Conservation (phyloP, 2,113 vertebrate genomes). For the Aspiorhynchus laticeps region DNA sequence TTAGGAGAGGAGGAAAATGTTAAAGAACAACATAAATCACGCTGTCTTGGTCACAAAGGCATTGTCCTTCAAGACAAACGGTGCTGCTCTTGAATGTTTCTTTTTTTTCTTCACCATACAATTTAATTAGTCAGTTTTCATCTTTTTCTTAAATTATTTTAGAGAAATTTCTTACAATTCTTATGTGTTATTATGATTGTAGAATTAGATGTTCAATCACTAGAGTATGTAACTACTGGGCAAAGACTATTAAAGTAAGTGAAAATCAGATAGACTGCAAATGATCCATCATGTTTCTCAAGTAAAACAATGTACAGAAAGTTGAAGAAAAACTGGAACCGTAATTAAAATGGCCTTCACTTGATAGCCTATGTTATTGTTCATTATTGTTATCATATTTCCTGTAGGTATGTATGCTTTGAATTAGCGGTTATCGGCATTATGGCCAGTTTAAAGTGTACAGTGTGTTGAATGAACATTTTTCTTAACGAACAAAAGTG, state of each 20-base stretch:
- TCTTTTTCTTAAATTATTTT: neutral
- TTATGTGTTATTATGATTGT: neutral
- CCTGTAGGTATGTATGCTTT: neutral
- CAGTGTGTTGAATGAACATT: slow-evolving; percentile 2
- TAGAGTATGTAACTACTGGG: neutral
- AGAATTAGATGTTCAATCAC: too few species aligned
- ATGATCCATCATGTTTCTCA: neutral
- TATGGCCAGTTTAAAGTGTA: slow-evolving; percentile 1
- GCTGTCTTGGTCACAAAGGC: neutral
- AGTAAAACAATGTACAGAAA: neutral
- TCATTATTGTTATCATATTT: neutral
- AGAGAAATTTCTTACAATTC: neutral
- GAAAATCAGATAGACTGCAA: neutral
- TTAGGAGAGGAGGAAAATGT: slow-evolving; percentile 23
- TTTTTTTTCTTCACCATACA: neutral
- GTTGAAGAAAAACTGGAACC: neutral
- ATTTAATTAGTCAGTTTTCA: neutral
- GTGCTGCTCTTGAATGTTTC: neutral
- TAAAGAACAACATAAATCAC: slow-evolving; percentile 39
- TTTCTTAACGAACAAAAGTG: neutral
- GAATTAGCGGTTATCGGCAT: neutral
- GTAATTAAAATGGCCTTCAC: neutral
- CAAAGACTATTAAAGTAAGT: too few species aligned
- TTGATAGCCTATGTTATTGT: slow-evolving; percentile 11
- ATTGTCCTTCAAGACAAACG: neutral